These are phyloP conservation scores for Neodiprion virginianus DNA, from an alignment of 1,140 invertebrate species.

Conservation along the genomic window DNA sequence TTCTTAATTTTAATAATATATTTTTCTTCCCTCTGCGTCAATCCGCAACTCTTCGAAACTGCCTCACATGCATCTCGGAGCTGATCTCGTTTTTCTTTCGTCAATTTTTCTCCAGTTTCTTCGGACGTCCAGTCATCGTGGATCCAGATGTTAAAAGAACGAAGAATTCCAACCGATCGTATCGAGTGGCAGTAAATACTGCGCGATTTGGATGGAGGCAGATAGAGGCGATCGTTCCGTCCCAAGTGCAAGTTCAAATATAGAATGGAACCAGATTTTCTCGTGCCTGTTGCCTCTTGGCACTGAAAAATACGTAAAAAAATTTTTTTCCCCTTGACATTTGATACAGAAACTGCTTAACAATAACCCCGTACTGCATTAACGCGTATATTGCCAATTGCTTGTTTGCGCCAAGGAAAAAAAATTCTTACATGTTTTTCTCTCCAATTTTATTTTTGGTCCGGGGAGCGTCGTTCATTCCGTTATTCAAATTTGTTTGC, in stretches of 20 bases:
- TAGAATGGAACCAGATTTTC: conserved; percentile 1
- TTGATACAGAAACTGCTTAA: background rate
- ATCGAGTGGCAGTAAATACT: too few species aligned
- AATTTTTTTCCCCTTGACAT: background rate
- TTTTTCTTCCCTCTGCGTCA: too few species aligned
- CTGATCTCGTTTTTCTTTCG: too few species aligned
- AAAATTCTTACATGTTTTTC: background rate
- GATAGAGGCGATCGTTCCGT: background rate
- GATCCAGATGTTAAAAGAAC: too few species aligned
- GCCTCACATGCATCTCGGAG: too few species aligned
- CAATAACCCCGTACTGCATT: too few species aligned
- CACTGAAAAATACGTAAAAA: background rate
- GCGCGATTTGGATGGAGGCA: too few species aligned
- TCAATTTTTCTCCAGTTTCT: too few species aligned
- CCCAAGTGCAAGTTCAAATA: conserved; percentile 2
- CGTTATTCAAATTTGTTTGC: background rate
- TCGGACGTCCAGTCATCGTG: too few species aligned
- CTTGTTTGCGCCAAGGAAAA: background rate
- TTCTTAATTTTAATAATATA: too few species aligned
- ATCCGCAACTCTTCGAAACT: too few species aligned
- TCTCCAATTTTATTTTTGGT: background rate
- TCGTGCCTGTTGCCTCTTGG: conserved; percentile 1
- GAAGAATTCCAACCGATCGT: too few species aligned
- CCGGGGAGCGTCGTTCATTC: background rate
- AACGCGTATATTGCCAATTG: background rate